Base-by-base conservation (phyloP, 2,113 vertebrate genomes). In the Chinchilla lanigera region DNA sequence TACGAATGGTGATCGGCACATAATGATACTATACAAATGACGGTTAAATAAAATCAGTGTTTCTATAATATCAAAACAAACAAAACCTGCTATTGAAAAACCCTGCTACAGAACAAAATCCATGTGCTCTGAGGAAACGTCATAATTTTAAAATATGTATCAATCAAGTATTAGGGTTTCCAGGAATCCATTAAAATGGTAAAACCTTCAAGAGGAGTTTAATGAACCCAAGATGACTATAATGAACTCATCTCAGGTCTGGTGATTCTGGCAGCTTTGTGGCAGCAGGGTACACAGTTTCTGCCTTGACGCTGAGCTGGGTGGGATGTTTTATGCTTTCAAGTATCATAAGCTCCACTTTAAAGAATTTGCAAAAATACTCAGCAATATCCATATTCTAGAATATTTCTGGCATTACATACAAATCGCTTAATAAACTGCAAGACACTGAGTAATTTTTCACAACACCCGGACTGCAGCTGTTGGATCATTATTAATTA, bases 391-490 rank as follows among this genome's bases (percentile, higher is more conserved):
- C 33, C 60, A 14, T 38, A 80, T 86, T 54, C 73, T 71, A 89
- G 67, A 97, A 58, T 61, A 93, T 81, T 87, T 90, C 58, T 52
- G 80, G 84, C 58, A 94, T 54, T 82, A 30, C 13, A 73, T 86
- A 96, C 44, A 96, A 90, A 90, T 86, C 96, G 92, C 65, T 97
- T 97, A 95, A 94, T 89, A 95, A 95, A 95, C 63, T 65, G 24
- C 7, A 85, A 94, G 85, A 67, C 81, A 96, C n/a, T 93, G 73
- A 95, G 56, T 81, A 89, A 86, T 92, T 97, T 97, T 96, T 96
- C 61, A 95, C 96, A 96, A 96, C 47, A 94, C 19, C n/a, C n/a
- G 83, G 35, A 71, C 61, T 95, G 41, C 14, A 93, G 41, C n/a
- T 96, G 60, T 95, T 90, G 47, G 52, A 73, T 81, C 20, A 94